These are phyloP conservation scores for Digitonthophagus gazella DNA, from an alignment of 2,888 invertebrate species.

Conservation along the genomic window DNA sequence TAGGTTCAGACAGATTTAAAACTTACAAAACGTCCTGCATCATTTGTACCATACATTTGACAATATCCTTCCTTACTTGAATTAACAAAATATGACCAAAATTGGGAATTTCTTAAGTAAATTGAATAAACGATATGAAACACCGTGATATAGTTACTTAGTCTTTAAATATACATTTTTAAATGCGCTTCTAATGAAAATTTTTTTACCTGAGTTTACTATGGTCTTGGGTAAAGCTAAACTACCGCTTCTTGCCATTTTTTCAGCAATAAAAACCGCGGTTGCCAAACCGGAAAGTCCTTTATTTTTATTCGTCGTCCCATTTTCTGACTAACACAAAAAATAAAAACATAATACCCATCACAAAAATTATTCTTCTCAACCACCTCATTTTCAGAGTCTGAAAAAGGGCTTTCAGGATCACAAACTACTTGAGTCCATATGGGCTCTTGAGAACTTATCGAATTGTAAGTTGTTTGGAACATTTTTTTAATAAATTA, in stretches of 20 bases:
- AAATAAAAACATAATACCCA: too few species aligned
- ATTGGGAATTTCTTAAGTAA: too few species aligned
- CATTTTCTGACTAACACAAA: neutral
- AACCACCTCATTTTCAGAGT: conserved; percentile 13
- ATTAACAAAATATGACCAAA: too few species aligned
- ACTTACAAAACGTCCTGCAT: too few species aligned
- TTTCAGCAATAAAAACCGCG: conserved; percentile 64
- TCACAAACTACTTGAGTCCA: conserved; percentile 43
- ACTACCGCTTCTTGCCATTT: conserved; percentile 73
- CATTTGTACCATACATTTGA: too few species aligned
- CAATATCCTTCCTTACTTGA: too few species aligned
- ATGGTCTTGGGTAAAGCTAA: conserved; percentile 66
- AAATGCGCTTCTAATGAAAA: too few species aligned
- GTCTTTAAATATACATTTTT: too few species aligned
- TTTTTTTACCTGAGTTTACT: conserved; percentile 59
- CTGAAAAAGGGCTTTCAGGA: conserved; percentile 33
- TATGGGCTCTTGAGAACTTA: conserved; percentile 40
- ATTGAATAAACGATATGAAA: too few species aligned
- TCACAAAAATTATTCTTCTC: too few species aligned
- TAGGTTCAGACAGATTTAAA: too few species aligned
- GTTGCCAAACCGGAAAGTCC: conserved; percentile 55
- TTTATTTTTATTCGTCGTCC: conserved; percentile 26
- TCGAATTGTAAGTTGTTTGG: conserved; percentile 30
- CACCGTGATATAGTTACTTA: too few species aligned
- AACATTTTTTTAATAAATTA: neutral